These are phyloP conservation scores for Marronus borbonicus DNA, from an alignment of 2,888 invertebrate genomes.

Conservation along the genomic window DNA sequence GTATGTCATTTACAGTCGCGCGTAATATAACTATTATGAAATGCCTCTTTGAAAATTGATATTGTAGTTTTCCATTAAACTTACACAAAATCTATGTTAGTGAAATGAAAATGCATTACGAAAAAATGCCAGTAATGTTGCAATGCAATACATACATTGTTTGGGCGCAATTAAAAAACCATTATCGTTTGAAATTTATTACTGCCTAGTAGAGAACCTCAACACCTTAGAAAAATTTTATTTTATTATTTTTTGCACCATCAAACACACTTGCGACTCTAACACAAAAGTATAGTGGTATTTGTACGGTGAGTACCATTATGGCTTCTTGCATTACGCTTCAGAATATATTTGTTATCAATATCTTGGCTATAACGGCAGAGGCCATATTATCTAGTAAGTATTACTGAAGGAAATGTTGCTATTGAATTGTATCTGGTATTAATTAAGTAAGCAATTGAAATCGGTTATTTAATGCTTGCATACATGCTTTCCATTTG, in stretches of 20 bases:
- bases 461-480: slow-evolving; percentile 13
- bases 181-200: slow-evolving; percentile 15
- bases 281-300: background rate
- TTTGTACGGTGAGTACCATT: background rate
- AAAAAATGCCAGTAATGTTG: background rate
- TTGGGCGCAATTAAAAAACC: slow-evolving; percentile 22
- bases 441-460: slow-evolving; percentile 35
- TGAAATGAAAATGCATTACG: too few relatives aligned
- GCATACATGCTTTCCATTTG: slow-evolving; percentile 10
- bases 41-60: too few relatives aligned
- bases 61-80: too few relatives aligned
- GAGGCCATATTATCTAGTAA: slow-evolving; percentile 1
- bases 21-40: too few relatives aligned
- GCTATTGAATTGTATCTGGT: slow-evolving; percentile 34
- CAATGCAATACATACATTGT: background rate
- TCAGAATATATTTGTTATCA: slow-evolving; percentile 30
- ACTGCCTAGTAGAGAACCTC: background rate
- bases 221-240: background rate
- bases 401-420: slow-evolving; percentile 16
- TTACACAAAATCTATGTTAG: too few relatives aligned
- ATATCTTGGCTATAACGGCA: slow-evolving; percentile 35
- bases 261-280: background rate
- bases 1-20: too few relatives aligned
- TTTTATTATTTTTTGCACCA: background rate
- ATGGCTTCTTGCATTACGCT: slow-evolving; percentile 35